Base-by-base conservation (phyloP, 2,113 vertebrate genomes). In the Tinamus guttatus region DNA sequence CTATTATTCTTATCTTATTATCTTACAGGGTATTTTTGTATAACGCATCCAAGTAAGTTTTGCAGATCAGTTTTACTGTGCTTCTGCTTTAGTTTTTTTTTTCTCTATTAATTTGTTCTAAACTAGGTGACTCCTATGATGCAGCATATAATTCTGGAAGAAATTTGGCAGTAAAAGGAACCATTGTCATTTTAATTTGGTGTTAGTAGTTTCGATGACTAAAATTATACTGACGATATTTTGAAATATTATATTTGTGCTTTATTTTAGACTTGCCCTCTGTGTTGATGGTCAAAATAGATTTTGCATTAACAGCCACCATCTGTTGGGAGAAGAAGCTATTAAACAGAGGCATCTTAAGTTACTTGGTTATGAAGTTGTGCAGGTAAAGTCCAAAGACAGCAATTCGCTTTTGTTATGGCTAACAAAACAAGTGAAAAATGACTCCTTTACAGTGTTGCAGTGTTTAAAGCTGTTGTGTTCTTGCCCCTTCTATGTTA, bases 341-440 rank as follows among this genome's bases (percentile, higher is more conserved):
- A 98, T 98, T 67, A 99, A 99, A 93, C 99, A 98, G 87, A 98
- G 99, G 83, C 99, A 99, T 56, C 98, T 99, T 63, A 96, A n/a
- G 65, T 92, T 99, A 81, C 97, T 99, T 68, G 99, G 99, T 87
- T 99, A 99, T 95, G 96, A 98, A 91, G 98, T 99, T 62, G 98
- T 99, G 59, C 99, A 99, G 99, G 99, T 99, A 70, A 64, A 81
- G 54, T 62, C 34, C 79, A 62, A 51, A 69, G 47, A 47, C 15
- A 81, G 7, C 16, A 21, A 20, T 67, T 83, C 69, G 30, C 24
- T 81, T 82, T 47, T 69, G 9, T 47, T 91, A 25, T 86, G 51
- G 36, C 65, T 95, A 81, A 77, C 2, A 74, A 87, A 94, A 63
- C 16, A 64, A 90, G 7, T 60, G 18, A 71, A 83, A 80, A 78